Percentiles rank a stretch among this genome's conserved stretches.
phyloP scores from a whole-genome alignment of 64 coral and sea anemone genomes.

The Cladopsammia gracilis region DNA sequence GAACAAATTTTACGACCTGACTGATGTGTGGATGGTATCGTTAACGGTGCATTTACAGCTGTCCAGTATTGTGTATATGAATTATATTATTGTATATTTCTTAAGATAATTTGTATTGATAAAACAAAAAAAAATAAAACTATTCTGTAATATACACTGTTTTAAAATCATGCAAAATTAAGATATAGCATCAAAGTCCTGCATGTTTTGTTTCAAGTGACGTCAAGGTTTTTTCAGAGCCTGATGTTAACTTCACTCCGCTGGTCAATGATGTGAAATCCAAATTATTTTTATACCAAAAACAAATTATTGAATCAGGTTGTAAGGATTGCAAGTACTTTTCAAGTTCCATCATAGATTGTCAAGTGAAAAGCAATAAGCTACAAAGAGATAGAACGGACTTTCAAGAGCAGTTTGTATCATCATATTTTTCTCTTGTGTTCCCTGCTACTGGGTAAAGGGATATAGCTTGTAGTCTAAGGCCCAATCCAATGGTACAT shows the following conservation, averaged over 20 bases:
- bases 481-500: no score
- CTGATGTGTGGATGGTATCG: constrained; percentile 3
- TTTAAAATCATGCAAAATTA: constrained; percentile 1
- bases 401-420: no score
- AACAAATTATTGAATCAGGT: not conserved
- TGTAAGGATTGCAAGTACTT: no score
- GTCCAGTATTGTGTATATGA: not conserved
- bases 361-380: no score
- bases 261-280: not conserved
- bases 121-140: not conserved
- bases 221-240: not conserved
- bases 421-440: no score
- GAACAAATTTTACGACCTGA: constrained; percentile 97
- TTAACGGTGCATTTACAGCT: not conserved
- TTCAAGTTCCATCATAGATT: no score
- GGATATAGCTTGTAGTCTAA: no score
- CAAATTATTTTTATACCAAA: constrained; percentile 59
- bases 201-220: not conserved
- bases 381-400: no score
- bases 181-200: not conserved
- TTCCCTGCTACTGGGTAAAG: no score
- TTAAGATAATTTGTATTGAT: constrained; percentile 43
- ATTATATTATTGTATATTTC: constrained; percentile 46
- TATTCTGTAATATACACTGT: constrained; percentile 10
- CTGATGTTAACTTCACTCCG: not conserved